Evolutionary conservation across 2,888 invertebrate genomes (phyloP), one percentile per base, ranked within the genome.

Genomic region (Phania funesta): DNA sequence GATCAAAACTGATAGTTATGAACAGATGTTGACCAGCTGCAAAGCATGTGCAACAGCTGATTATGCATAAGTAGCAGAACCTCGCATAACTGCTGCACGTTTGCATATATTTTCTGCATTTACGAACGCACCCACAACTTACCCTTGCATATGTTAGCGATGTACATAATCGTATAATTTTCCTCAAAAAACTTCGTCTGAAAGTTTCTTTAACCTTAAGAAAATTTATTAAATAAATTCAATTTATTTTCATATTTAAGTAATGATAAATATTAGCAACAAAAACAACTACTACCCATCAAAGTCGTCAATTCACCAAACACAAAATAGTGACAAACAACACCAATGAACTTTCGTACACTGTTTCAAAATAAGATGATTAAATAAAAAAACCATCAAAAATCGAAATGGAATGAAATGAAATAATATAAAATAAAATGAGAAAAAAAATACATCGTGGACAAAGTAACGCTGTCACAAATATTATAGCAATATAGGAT

Each of bases 391-490:
- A 67, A 56, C 65, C 76, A 76, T 71, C 71, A 71, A 11, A 67
- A 80, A 54, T 71, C 46, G 52, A 80, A 71, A 65, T 56, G 18
- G 70, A 65, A 29, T 56, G 24, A 65, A 75, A 74, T 54, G 6
- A 41, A 44, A 64, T 32, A 46, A 22, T 24, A 58, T 0, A 38
- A 41, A 48, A 48, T 22, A 44, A 35, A 16, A 52, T 24, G 0
- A 41, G 16, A 58, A 58, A 46, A 70, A 32, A 62, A 65, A 50
- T 13, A 16, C 85, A 85, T 87, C 86, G 86, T 88, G 90, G 89
- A 89, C 88, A 87, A 86, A 89, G 86, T 88, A 87, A 89, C 86
- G 87, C 86, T 89, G 88, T 88, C 88, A 87, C 89, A 86, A 88
- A 90, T 87, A 86, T 89, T 88, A 86, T 86, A 41, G 48, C 41